These are phyloP conservation scores for Polia nebulosa DNA, from an alignment of 2,888 invertebrate genomes.

Conservation along the genomic window DNA sequence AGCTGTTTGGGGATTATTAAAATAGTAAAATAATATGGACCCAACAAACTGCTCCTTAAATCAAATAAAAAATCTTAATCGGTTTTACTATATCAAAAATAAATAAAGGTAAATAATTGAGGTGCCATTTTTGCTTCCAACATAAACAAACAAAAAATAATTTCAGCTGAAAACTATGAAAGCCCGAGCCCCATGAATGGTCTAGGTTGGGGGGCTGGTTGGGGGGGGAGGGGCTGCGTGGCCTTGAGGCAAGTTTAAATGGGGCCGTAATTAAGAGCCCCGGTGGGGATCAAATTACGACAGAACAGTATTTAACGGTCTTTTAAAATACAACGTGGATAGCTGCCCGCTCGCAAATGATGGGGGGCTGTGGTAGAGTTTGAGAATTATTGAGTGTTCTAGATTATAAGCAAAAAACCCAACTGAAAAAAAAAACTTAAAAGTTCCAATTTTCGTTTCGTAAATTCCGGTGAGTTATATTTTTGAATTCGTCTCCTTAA, in stretches of 20 bases:
- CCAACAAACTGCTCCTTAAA: too few species aligned
- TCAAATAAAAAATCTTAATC: too few species aligned
- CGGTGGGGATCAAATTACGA: constrained; percentile 42
- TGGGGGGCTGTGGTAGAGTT: not conserved
- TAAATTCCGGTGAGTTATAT: too few species aligned
- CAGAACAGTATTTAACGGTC: constrained; percentile 55
- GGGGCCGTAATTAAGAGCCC: constrained; percentile 56
- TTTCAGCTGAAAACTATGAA: constrained; percentile 21
- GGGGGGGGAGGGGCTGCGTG: too few species aligned
- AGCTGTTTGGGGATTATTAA: too few species aligned
- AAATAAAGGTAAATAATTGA: not conserved
- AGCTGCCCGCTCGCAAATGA: constrained; percentile 10
- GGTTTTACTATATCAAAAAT: not conserved
- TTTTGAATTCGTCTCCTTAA: too few species aligned
- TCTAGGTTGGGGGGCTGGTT: constrained; percentile 16
- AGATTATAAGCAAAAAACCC: too few species aligned
- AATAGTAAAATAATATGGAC: too few species aligned
- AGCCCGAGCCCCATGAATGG: constrained; percentile 41
- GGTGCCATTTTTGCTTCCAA: not conserved
- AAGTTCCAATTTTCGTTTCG: too few species aligned
- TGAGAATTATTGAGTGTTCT: not conserved
- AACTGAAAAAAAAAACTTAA: too few species aligned
- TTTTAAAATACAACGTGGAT: constrained; percentile 54
- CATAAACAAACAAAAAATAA: constrained; percentile 6
- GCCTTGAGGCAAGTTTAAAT: constrained; percentile 57